Evolutionary conservation across 2,888 invertebrate species (phyloP), one percentile per base, ranked within the genome.

Genomic region (Prenolepis imparis): DNA sequence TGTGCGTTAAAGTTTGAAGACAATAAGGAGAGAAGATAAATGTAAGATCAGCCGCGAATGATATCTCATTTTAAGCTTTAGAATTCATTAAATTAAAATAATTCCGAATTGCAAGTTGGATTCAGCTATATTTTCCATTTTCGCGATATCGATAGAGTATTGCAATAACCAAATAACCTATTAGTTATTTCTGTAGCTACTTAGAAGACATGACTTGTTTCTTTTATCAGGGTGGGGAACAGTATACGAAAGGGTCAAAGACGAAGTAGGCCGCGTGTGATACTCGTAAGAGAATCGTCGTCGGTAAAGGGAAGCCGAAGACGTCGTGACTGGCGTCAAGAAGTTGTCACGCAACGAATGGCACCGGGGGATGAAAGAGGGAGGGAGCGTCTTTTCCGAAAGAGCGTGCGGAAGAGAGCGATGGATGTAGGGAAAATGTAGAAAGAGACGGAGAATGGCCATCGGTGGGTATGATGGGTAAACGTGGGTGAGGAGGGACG

Each of bases 321-420:
- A 70, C 70, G 78, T 80, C 78, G 78, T 80, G 78, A 80, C 78
- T 80, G 44, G 70, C 78, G 72, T 80, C 70, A 80, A 70, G 70
- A 80, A 80, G 78, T 80, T 70, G 72, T 80, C 70, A 61, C 59
- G 59, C 70, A 72, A 80, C 78, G 70, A 44, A 63, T 52, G 52
- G 8, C n/a, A 68, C 70, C 32, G 52, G 6, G n/a, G 64, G 48
- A 11, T 36, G 21, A 3, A 21, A 21, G 32, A 21, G 21, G 36
- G 41, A 36, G 66, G 36, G 24, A 57, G 12, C 21, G 59, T 70
- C 21, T 44, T 21, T 44, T 32, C 6, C 70, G 68, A 41, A 11
- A 36, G 39, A 21, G 24, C 36, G 44, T 63, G 41, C 81, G 63
- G 52, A 66, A 67, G 57, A 55, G 67, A 75, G 41, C 24, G 61